Evolutionary conservation across 2,888 invertebrate species (phyloP), one percentile per base, ranked within the genome.

Genomic region (Pyrocoelia pectoralis): DNA sequence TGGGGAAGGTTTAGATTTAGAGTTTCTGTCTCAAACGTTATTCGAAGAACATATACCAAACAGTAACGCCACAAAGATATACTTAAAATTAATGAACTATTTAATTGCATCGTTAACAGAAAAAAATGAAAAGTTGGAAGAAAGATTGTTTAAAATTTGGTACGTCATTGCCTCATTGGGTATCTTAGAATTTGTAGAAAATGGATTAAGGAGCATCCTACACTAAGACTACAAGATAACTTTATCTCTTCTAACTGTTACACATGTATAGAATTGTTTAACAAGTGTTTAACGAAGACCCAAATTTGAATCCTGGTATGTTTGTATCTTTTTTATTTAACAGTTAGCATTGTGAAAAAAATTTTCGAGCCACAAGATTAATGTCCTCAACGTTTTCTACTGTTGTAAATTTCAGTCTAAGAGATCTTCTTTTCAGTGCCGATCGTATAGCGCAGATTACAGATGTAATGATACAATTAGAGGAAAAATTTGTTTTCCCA

Each of bases 81-180:
- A 56, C 41, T 56, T 68, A 40, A 66, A 56, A 59, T n/a, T 68
- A 1, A 66, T 66, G 66, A 41, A 66, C 8, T 68, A 53, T 40
- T 17, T 58, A 29, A 19, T 52, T 18, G 15, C 24, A 1, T 33
- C 54, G 10, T 62, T 56, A 33, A 19, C 64, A 12, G 51, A 58
- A 17, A 56, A 58, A 38, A 24, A 15, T 43, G 17, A 29, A 15
- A 10, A 12, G 10, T 12, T 59, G 24, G 17, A 28, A 33, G 19
- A 19, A 38, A 49, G 61, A 53, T n/a, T 67, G 8, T 62, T 56
- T 28, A 40, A 38, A 38, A 60, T 59, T 17, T 68, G 65, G 68
- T 68, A 62, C 33, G 12, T n/a, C n/a, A n/a, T n/a, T n/a, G n/a
- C n/a, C n/a, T 13, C 18, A 50, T 65, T 12, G 65, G 59, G 33